phyloP scores from a whole-genome alignment of 1,140 invertebrate species.

The Agraylea sexmaculata region DNA sequence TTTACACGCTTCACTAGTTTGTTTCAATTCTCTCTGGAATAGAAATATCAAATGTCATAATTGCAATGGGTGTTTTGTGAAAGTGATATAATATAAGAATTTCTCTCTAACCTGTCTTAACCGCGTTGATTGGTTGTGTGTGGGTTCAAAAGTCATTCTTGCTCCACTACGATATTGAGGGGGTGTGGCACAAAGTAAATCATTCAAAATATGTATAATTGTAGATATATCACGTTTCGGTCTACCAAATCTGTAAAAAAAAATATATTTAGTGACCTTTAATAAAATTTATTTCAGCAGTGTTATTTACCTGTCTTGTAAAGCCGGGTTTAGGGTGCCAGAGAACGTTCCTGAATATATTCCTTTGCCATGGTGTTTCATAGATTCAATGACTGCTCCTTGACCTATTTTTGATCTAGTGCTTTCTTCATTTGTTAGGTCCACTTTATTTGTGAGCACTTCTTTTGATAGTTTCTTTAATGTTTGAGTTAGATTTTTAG shows the following conservation, averaged over 20 bases:
- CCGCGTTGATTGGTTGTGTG: slow-evolving; percentile 19
- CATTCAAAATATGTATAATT: slow-evolving; percentile 91
- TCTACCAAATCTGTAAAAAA: slow-evolving; percentile 52
- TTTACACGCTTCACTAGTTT: slow-evolving; percentile 8
- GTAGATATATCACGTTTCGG: slow-evolving; percentile 87
- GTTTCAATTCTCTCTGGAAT: slow-evolving; percentile 15
- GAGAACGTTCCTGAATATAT: slow-evolving; percentile 74
- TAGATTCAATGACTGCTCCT: slow-evolving; percentile 81
- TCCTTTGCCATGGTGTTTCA: slow-evolving; percentile 87
- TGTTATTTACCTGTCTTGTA: slow-evolving; percentile 63
- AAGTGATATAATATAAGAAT: neutral
- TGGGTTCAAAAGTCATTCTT: slow-evolving; percentile 35
- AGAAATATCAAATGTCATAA: neutral
- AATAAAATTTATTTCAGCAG: no score
- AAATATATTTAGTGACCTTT: slow-evolving; percentile 3
- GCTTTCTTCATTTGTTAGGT: slow-evolving; percentile 39
- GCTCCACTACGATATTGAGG: slow-evolving; percentile 35
- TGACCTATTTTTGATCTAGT: slow-evolving; percentile 43
- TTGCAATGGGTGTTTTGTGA: neutral
- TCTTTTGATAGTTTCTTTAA: slow-evolving; percentile 81
- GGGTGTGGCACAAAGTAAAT: slow-evolving; percentile 78
- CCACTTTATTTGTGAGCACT: slow-evolving; percentile 58
- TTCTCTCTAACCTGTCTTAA: slow-evolving; percentile 16
- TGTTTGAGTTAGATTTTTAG: slow-evolving; percentile 82
- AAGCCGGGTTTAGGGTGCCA: slow-evolving; percentile 84